These are phyloP conservation scores for Conger conger DNA, from an alignment of 2,113 vertebrate genomes.

Conservation along the genomic window DNA sequence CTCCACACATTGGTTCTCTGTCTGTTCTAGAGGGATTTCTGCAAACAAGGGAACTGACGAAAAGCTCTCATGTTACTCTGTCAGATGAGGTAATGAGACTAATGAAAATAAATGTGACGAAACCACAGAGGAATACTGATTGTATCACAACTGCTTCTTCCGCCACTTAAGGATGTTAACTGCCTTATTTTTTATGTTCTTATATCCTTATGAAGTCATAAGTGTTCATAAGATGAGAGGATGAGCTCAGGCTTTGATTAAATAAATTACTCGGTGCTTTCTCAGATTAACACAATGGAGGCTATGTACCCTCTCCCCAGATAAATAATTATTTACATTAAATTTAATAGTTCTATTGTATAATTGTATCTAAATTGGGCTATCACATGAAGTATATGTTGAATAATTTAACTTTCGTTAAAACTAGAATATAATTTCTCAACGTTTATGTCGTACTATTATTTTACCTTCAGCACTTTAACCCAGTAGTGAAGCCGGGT, in stretches of 20 bases:
- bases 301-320: not conserved
- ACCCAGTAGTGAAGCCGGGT: not conserved
- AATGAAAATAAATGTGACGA: slow-evolving; percentile 2
- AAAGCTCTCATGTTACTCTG: slow-evolving; percentile 9
- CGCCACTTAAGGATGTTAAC: not conserved
- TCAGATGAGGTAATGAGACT: slow-evolving; percentile 13
- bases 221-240: not conserved
- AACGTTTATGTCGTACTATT: not conserved
- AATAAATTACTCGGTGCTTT: not conserved
- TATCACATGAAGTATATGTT: too few relatives aligned
- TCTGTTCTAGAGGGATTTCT: not conserved
- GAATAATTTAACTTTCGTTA: too few relatives aligned
- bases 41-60: not conserved
- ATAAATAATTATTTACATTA: not conserved
- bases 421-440: too few relatives aligned
- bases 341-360: not conserved
- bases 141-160: not conserved
- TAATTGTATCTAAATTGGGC: too few relatives aligned
- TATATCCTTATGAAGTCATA: not conserved
- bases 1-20: not conserved
- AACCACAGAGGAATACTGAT: not conserved
- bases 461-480: not conserved
- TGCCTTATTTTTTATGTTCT: not conserved
- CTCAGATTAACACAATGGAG: not conserved
- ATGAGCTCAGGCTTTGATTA: not conserved